phyloP scores from a whole-genome alignment of 64 coral and sea anemone genomes.

The Dendronephthya gigantea region DNA sequence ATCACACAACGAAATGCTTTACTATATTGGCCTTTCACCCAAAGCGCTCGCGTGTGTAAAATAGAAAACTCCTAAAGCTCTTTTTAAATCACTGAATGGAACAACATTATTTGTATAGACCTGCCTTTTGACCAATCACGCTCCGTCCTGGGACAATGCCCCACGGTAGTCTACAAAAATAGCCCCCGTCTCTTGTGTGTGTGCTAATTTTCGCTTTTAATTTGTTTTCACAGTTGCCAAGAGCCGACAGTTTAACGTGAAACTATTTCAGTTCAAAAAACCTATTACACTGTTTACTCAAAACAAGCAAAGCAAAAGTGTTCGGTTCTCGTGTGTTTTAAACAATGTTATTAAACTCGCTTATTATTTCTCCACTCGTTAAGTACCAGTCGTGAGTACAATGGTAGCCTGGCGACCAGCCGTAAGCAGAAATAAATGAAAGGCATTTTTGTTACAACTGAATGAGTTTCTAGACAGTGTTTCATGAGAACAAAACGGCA shows the following conservation, averaged over 20 bases:
- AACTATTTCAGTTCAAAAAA: not conserved
- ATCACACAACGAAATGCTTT: not conserved
- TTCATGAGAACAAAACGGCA: not conserved
- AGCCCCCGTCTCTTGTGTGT: not conserved
- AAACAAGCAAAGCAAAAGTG: not conserved
- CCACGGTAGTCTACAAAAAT: not conserved
- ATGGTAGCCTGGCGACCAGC: not conserved
- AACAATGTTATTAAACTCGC: not conserved
- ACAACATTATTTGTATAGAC: not conserved
- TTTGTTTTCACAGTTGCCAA: not conserved
- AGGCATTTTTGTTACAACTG: not conserved
- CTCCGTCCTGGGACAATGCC: not conserved
- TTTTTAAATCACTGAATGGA: constrained; percentile 13
- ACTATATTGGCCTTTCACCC: not conserved
- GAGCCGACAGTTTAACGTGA: not conserved
- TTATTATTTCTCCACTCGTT: not conserved
- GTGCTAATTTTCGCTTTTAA: not conserved
- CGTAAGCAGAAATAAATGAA: not conserved
- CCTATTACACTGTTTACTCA: not conserved
- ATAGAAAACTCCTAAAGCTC: not conserved
- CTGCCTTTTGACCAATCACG: not conserved
- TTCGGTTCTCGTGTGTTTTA: not conserved
- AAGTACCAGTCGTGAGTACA: not conserved
- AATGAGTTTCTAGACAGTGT: not conserved
- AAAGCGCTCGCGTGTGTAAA: not conserved